Evolutionary conservation across 35 echinoderm and acorn worm genomes (phyloP).

Genomic region (Apostichopus californicus): DNA sequence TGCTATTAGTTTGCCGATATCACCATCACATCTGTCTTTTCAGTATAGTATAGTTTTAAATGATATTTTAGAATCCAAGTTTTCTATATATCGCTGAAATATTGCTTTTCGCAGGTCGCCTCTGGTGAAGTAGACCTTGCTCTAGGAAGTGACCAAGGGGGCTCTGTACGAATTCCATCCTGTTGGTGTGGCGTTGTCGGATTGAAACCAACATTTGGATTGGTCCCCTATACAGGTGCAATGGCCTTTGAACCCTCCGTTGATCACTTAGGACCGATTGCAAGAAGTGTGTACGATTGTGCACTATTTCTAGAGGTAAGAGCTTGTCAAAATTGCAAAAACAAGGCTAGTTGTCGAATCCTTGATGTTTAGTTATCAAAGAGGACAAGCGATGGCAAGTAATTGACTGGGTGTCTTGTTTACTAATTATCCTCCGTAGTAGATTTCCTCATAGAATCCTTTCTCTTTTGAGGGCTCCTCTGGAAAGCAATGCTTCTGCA

Average conservation of each 20-base stretch:
- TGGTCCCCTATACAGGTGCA: conserved; percentile 61
- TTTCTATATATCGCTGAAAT: too few species aligned
- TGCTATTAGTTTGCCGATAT: too few species aligned
- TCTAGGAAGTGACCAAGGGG: conserved; percentile 61
- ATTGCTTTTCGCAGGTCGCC: conserved; percentile 28
- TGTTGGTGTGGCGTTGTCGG: conserved; percentile 58
- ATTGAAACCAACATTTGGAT: conserved; percentile 54
- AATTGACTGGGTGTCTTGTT: too few species aligned
- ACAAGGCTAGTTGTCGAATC: background rate
- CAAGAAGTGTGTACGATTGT: conserved; percentile 69
- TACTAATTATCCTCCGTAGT: too few species aligned
- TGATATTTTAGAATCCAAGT: too few species aligned
- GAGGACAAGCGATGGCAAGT: too few species aligned
- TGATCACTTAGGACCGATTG: conserved; percentile 73
- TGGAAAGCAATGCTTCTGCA: too few species aligned
- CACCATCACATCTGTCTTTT: too few species aligned
- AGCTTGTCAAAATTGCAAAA: background rate
- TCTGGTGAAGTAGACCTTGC: conserved; percentile 58
- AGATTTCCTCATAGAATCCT: too few species aligned
- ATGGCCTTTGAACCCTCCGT: conserved; percentile 66
- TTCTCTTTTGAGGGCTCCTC: too few species aligned
- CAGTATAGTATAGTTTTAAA: too few species aligned
- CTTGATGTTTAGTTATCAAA: too few species aligned
- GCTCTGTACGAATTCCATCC: conserved; percentile 42
- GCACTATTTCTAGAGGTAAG: conserved; percentile 75